Base-by-base conservation (phyloP, 2,797 vertebrate genomes). In the Benthosema pterotum region DNA sequence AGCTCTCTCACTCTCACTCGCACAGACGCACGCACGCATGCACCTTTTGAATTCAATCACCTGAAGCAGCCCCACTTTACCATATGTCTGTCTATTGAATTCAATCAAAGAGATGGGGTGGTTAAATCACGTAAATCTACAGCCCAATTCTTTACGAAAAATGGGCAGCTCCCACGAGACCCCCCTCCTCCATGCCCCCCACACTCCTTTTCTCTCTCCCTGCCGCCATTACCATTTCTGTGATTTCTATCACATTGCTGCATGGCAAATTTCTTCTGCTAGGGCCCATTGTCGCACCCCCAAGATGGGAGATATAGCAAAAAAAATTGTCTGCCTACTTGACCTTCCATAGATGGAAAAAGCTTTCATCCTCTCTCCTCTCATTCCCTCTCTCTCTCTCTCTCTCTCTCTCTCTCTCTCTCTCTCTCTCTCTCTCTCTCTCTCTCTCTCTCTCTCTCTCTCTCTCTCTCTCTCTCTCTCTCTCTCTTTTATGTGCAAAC, bases 341-440 rank as follows among this genome's bases (percentile, higher is more conserved):
- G 84, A 86, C 85, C 84, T 88, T 89, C 76, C 65, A 52, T 49
- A 53, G 81, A 77, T 68, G 63, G 79, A 81, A 84, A n/a, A 80
- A 52, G 74, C 74, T 80, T 85, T 82, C 60, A 78, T 83, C 52
- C 56, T 63, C 45, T 13, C 57, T 69, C 72, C 67, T 50, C 72
- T 74, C 74, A 67, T 17, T 62, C 60, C 14, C 47, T n/a, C 60
- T 72, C 71, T 79, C 65, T 53, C 28, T 53, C 72, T 49, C 66
- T 45, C 38, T 45, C 56, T 68, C 53, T 19, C 17, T 48, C 65
- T n/a, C n/a, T n/a, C 56, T 63, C 45, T 13, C 57, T 69, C 72
- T n/a, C 67, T 50, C 72, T 74, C 74, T 65, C n/a, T 62, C 60
- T 16, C 47, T n/a, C 60, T 72, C 71, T 79, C 65, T 53, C 28